phyloP scores from a whole-genome alignment of 2,797 vertebrate species.

The Bucorvus abyssinicus region DNA sequence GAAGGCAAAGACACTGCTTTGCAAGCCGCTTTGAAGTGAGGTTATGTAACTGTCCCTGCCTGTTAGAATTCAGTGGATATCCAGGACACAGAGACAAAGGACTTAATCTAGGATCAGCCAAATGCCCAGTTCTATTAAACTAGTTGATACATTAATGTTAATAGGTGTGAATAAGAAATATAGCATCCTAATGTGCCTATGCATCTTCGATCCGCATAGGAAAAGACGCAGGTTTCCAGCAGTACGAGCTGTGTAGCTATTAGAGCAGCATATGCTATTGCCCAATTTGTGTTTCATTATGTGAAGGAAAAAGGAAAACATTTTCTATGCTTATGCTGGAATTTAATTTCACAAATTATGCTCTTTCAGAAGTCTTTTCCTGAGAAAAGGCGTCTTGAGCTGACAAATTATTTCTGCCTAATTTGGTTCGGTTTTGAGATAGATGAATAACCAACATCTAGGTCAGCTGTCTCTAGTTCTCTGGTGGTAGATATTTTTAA shows the following conservation, averaged over 20 bases:
- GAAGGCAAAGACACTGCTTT: constrained; percentile 54
- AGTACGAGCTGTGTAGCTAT: background rate
- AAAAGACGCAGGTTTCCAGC: background rate
- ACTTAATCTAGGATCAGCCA: constrained; percentile 62
- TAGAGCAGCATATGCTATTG: background rate
- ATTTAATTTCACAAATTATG: constrained; percentile 19
- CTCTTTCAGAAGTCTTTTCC: constrained; percentile 19
- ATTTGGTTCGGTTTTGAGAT: constrained; percentile 13
- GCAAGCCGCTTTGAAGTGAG: constrained; percentile 62
- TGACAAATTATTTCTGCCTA: constrained; percentile 35
- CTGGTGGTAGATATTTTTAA: background rate
- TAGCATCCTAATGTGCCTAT: background rate
- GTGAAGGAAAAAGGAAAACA: background rate
- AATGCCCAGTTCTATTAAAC: constrained; percentile 51
- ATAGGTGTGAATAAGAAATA: constrained; percentile 44
- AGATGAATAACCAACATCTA: background rate
- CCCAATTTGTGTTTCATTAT: background rate
- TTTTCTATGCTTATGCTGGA: background rate
- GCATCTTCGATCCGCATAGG: background rate
- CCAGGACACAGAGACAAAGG: constrained; percentile 45
- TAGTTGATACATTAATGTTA: constrained; percentile 31
- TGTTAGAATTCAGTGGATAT: constrained; percentile 31
- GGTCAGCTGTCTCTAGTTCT: constrained; percentile 7
- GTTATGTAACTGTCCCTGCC: constrained; percentile 64
- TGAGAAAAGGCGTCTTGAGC: background rate